Conservation (phyloP, 2,797 vertebrate species). For the Aselliscus stoliczkanus region DNA sequence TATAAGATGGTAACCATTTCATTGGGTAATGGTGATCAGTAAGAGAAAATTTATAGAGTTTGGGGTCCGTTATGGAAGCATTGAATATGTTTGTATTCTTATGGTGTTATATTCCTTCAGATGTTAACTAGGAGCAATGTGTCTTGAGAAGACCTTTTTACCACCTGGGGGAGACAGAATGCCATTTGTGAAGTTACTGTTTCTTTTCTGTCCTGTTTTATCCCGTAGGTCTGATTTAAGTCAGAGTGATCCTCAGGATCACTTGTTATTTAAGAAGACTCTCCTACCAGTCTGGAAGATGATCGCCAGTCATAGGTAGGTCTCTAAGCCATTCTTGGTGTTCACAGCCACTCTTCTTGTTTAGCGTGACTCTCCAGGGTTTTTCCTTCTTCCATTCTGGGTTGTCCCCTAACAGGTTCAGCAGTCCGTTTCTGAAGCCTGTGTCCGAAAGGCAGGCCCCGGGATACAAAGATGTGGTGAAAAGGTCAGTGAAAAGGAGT, state of each 20-base stretch:
- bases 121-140: conserved; percentile 21
- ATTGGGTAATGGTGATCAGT: background rate
- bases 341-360: background rate
- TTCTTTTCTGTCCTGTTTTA: conserved; percentile 48
- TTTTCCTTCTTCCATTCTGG: conserved; percentile 53
- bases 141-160: conserved; percentile 18
- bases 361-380: background rate
- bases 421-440: conserved; percentile 89
- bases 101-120: background rate
- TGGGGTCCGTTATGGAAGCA: background rate
- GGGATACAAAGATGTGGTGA: conserved; percentile 94
- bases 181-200: conserved; percentile 44
- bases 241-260: conserved; percentile 74
- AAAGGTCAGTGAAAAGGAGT: conserved; percentile 86
- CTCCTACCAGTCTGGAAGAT: conserved; percentile 84
- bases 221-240: conserved; percentile 59
- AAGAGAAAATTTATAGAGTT: conserved; percentile 1
- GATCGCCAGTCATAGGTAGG: conserved; percentile 85
- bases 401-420: conserved; percentile 78
- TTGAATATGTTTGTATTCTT: conserved; percentile 21
- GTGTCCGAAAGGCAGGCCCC: conserved; percentile 96
- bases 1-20: background rate
- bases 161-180: background rate
- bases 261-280: conserved; percentile 80
- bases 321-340: background rate